These are phyloP conservation scores for Tanytarsus gracilentus DNA, from an alignment of 2,888 invertebrate species.

Conservation along the genomic window DNA sequence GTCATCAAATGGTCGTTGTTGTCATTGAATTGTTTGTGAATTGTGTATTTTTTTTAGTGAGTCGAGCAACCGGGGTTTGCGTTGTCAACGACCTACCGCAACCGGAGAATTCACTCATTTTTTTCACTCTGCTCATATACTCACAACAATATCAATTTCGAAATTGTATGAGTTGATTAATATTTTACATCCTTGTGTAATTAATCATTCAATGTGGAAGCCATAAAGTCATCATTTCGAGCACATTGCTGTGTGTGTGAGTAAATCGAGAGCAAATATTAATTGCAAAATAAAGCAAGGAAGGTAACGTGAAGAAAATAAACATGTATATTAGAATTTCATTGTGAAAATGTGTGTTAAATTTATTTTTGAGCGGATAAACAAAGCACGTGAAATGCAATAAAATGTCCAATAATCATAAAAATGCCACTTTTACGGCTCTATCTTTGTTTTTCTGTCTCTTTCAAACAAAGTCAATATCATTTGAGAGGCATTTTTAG, in stretches of 20 bases:
- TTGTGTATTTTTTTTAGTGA: too few species aligned
- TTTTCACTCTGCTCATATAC: too few species aligned
- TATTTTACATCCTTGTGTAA: conserved; percentile 23
- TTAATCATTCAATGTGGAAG: too few species aligned
- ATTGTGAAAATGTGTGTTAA: too few species aligned
- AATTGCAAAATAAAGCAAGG: too few species aligned
- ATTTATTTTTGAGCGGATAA: neutral
- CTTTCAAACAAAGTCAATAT: neutral
- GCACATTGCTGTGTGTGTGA: too few species aligned
- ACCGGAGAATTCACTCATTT: neutral
- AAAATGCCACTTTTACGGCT: conserved; percentile 10
- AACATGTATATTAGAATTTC: too few species aligned
- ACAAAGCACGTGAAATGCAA: conserved; percentile 1
- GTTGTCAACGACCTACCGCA: conserved; percentile 24
- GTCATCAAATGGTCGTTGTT: too few species aligned
- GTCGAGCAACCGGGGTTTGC: neutral
- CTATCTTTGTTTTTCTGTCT: neutral
- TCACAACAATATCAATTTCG: conserved; percentile 20
- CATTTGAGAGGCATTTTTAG: neutral
- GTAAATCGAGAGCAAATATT: too few species aligned
- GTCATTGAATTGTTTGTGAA: too few species aligned
- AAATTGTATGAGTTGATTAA: conserved; percentile 14
- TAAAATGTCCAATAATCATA: conserved; percentile 2
- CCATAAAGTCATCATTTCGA: too few species aligned
- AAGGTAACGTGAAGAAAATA: too few species aligned